Base-by-base conservation (phyloP, 2,113 vertebrate genomes). In the Saguinus midas region DNA sequence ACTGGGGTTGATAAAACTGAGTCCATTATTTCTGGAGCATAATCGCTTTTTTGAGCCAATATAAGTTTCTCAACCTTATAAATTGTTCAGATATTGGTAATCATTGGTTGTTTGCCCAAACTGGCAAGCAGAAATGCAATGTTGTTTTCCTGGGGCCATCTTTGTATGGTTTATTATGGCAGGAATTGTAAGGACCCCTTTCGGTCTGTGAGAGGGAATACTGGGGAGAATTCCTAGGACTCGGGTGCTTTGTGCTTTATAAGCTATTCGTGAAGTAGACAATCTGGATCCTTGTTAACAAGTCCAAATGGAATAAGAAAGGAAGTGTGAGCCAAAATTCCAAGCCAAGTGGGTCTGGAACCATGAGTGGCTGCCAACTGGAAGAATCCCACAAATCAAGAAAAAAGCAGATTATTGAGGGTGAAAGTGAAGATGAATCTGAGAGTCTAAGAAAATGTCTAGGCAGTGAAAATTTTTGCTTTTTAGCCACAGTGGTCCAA, bases 221-320 rank as follows among this genome's bases (percentile, higher is more conserved):
- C 0, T 52, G 50, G 52, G 43, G 55, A 37, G 25, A 92, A 80
- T 57, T 94, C 14, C 32, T 45, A 55, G 40, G 32, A 6, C 70
- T 80, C 72, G 35, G 7, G 25, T 75, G 12, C 48, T 58, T 85
- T 88, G 35, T 68, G 27, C 29, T 95, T 88, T 55, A 76, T 80
- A 91, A 95, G 21, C 20, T 92, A 50, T 66, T 95, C 45, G 57
- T 84, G n/a, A 95, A 87, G 43, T 48, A 95, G 50, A 52, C 72
- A 96, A 73, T 95, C 78, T 92, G 88, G 50, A 91, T 95, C 29
- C 58, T 73, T 92, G n/a, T 86, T 83, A 95, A 61, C 32, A 87
- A 43, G 14, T 91, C 68, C 48, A 93, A 95, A 92, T 92, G 81
- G 27, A 94, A 76, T 92, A 97, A 79, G 75, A 82, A 68, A 83